Base-by-base conservation (phyloP, 2,113 vertebrate genomes). In the Vidua macroura region DNA sequence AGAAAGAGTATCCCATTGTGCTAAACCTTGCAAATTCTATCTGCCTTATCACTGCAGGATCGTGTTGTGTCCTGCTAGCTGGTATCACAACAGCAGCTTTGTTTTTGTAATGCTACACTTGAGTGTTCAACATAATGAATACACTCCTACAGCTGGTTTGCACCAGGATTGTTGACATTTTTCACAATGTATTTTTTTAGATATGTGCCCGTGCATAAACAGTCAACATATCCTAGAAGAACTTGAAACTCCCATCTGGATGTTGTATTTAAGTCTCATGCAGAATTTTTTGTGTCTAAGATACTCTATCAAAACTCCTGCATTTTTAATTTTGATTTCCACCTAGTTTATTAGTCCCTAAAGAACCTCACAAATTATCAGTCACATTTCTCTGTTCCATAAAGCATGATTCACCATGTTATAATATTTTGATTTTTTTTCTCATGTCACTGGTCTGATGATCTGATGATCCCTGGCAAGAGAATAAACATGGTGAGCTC, bases 61-160 rank as follows among this genome's bases (percentile, higher is more conserved):
- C 93, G 10, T 53, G 69, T 86, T 95, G 75, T 92, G 81, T 86
- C 80, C 93, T 93, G 56, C 87, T 92, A 79, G 67, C 66, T 60
- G 37, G 58, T 58, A 53, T 75, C 91, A 91, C 91, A 93, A 63
- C 69, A 84, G 77, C 1, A 15, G 53, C 84, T 89, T 89, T 95
- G 88, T 94, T 88, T 87, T 73, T 69, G 86, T 55, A 60, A 93
- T 4, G 33, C 58, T 83, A 86, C 48, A 59, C 83, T 88, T 44
- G 44, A 93, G 80, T 60, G 41, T 64, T 91, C 83, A 81, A 78
- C 73, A 48, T 78, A 70, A 91, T 75, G 60, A 83, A 93, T 64
- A 77, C 68, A 77, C 79, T 95, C 86, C 81, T 77, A 53, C 73
- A 93, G 46, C 77, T 86, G 69, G 58, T 84, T 94, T 94, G 74